These are phyloP conservation scores for Meteorus cinctellus DNA, from an alignment of 2,888 invertebrate species.

Conservation along the genomic window DNA sequence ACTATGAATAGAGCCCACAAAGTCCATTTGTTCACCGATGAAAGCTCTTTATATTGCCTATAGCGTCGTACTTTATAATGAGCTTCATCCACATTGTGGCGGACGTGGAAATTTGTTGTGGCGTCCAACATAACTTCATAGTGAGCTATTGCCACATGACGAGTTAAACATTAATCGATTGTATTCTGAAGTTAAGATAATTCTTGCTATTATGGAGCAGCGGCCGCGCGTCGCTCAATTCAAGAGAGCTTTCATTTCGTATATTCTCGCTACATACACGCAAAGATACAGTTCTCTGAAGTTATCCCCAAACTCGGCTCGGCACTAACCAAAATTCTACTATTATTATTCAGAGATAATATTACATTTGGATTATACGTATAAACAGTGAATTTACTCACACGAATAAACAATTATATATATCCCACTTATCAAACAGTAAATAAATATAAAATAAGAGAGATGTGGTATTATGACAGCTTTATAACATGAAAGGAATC, in stretches of 20 bases:
- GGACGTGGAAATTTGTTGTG: constrained; percentile 2
- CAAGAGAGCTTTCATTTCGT: not conserved
- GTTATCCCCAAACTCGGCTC: constrained; percentile 2
- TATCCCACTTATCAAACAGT: too few species aligned
- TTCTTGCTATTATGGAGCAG: not conserved
- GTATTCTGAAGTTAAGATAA: constrained; percentile 13
- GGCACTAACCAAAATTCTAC: not conserved
- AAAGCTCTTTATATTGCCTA: not conserved
- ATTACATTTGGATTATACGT: constrained; percentile 20
- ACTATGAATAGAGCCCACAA: not conserved
- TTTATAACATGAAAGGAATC: too few species aligned
- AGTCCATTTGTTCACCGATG: not conserved
- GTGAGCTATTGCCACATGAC: not conserved
- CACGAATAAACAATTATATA: too few species aligned
- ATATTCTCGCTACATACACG: not conserved
- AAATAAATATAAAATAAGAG: too few species aligned
- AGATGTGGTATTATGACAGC: too few species aligned
- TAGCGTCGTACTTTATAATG: not conserved
- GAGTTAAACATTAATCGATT: constrained; percentile 22
- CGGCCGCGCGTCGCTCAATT: constrained; percentile 15
- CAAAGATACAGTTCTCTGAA: not conserved
- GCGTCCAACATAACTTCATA: constrained; percentile 12
- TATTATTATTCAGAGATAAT: constrained; percentile 32
- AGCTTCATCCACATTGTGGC: constrained; percentile 1
- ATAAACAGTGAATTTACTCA: not conserved